phyloP scores from a whole-genome alignment of 1,140 invertebrate genomes.

The Lysiphlebus fabarum region DNA sequence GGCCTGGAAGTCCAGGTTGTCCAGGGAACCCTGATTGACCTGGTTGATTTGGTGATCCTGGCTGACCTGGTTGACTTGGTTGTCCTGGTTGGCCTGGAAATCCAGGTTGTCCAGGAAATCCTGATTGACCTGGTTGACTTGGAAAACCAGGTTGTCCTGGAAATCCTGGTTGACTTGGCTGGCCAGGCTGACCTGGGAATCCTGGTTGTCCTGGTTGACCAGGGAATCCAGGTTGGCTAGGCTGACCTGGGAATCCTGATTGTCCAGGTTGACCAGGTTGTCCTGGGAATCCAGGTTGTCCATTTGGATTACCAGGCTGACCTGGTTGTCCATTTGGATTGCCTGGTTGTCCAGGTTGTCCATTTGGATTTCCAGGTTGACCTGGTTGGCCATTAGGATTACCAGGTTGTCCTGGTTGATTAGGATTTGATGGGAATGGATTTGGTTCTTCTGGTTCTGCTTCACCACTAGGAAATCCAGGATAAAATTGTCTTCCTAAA shows the following conservation, averaged over 20 bases:
- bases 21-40: constrained; percentile 15
- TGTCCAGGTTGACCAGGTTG: constrained; percentile 10
- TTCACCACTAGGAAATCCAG: constrained; percentile 24
- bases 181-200: constrained; percentile 21
- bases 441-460: constrained; percentile 24
- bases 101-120: neutral
- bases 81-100: constrained; percentile 16
- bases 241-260: constrained; percentile 1
- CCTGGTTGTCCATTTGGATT: neutral
- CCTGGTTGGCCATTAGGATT: constrained; percentile 11
- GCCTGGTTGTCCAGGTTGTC: constrained; percentile 24
- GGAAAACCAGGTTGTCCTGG: constrained; percentile 26
- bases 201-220: constrained; percentile 22
- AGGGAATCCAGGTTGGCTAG: constrained; percentile 18
- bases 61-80: constrained; percentile 11
- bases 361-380: neutral
- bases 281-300: constrained; percentile 27
- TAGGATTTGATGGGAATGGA: constrained; percentile 22
- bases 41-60: constrained; percentile 10
- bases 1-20: constrained; percentile 16
- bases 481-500: constrained; percentile 31
- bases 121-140: constrained; percentile 23
- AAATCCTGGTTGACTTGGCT: constrained; percentile 20
- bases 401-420: constrained; percentile 20
- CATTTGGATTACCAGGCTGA: neutral